Evolutionary conservation across 2,113 vertebrate species (phyloP).

Genomic region (Melospiza georgiana): DNA sequence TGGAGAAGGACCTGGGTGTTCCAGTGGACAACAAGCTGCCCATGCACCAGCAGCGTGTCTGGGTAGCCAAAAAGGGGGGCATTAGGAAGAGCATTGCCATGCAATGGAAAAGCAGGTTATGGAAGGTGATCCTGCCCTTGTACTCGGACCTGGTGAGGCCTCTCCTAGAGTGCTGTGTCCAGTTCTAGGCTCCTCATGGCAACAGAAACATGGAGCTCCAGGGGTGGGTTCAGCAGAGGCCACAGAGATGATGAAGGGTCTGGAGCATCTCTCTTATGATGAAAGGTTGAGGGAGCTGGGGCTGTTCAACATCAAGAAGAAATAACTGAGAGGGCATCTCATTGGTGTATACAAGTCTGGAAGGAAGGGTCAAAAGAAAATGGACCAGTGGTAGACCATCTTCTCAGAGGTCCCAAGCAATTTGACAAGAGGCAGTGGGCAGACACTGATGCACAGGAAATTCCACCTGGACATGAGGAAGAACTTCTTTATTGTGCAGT

Average conservation of each 20-base stretch:
- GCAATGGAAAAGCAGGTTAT: neutral
- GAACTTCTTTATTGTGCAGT: neutral
- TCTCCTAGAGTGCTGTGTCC: neutral
- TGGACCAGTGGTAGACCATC: neutral
- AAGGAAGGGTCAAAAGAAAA: neutral
- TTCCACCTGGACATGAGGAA: neutral
- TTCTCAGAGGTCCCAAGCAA: too few species aligned
- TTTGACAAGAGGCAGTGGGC: neutral
- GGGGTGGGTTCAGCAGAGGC: accelerated
- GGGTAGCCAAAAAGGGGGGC: neutral
- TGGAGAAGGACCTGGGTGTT: neutral
- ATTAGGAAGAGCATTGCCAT: neutral
- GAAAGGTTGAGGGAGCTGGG: neutral
- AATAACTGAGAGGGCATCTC: neutral
- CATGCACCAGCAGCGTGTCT: neutral
- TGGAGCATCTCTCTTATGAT: neutral
- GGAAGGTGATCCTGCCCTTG: neutral
- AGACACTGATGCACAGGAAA: neutral
- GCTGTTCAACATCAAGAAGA: neutral
- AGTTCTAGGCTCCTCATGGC: neutral
- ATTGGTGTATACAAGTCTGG: neutral
- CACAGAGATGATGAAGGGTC: neutral
- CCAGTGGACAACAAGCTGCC: neutral
- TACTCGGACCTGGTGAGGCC: neutral
- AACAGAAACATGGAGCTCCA: neutral